A percentile compares a stretch with the other conserved stretches of the same genome.
Conservation (phyloP, 2,113 vertebrate species). For the Probosciger aterrimus region DNA sequence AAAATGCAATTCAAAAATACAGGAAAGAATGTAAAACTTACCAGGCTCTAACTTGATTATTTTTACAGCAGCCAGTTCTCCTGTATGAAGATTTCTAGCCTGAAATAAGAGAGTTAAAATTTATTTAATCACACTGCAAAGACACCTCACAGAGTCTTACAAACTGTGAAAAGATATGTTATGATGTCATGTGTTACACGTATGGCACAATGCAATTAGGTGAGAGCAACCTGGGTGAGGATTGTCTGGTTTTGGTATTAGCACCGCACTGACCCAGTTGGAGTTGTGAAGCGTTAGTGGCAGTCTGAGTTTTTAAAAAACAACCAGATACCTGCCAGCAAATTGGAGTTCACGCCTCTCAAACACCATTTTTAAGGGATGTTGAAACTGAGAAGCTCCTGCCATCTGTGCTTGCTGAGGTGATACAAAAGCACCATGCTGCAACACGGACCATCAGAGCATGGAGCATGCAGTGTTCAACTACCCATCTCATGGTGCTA, state of each 20-base stretch:
- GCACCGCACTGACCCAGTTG: neutral
- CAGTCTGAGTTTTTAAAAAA: neutral
- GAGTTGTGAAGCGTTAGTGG: neutral
- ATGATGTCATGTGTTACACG: neutral
- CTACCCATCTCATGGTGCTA: neutral
- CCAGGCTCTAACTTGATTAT: constrained; percentile 98
- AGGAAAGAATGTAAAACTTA: constrained; percentile 72
- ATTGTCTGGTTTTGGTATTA: neutral
- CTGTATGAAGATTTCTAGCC: constrained; percentile 94
- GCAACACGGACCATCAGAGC: neutral
- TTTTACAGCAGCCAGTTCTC: constrained; percentile 96
- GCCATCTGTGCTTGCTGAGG: rapidly evolving
- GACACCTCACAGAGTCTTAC: neutral
- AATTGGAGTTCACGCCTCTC: neutral
- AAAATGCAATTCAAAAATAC: neutral
- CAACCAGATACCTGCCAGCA: neutral
- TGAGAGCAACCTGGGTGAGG: neutral
- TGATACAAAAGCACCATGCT: neutral
- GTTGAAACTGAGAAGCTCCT: neutral
- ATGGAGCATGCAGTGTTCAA: neutral
- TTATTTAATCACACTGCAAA: neutral
- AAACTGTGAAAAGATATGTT: neutral
- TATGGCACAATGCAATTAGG: neutral
- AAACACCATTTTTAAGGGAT: neutral
- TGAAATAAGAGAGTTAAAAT: constrained; percentile 72